These are phyloP conservation scores for Abscondita cerata DNA, from an alignment of 2,888 invertebrate genomes.

Conservation along the genomic window DNA sequence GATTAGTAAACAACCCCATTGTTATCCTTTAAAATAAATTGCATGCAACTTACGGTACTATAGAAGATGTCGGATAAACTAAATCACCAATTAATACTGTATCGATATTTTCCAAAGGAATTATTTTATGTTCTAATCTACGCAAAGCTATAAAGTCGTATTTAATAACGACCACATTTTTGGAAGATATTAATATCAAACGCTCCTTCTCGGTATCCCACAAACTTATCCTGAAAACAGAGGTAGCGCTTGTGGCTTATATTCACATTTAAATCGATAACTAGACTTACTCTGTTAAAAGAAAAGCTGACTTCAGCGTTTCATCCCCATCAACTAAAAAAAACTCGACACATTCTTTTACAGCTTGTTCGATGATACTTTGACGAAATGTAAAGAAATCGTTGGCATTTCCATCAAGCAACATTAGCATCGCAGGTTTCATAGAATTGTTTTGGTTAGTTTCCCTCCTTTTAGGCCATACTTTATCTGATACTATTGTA, in stretches of 20 bases:
- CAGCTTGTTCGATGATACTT: conserved; percentile 75
- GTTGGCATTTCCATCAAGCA: conserved; percentile 66
- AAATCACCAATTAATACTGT: conserved; percentile 78
- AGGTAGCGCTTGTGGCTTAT: too few relatives aligned
- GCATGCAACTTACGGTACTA: conserved; percentile 78
- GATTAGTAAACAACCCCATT: conserved; percentile 11
- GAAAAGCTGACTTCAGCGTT: conserved; percentile 75
- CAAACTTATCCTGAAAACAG: conserved; percentile 73
- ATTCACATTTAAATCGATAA: background rate
- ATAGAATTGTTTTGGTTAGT: conserved; percentile 35
- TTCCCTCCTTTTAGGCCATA: conserved; percentile 45
- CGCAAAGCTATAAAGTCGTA: conserved; percentile 87
- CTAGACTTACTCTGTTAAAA: conserved; percentile 77
- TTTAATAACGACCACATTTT: conserved; percentile 75
- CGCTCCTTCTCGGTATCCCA: conserved; percentile 90
- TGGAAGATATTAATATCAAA: conserved; percentile 76
- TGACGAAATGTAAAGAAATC: conserved; percentile 77
- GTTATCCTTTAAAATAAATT: background rate
- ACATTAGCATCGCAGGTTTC: conserved; percentile 57
- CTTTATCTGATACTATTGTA: conserved; percentile 52
- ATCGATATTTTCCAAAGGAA: conserved; percentile 73
- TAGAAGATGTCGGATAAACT: conserved; percentile 79
- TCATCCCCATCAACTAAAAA: conserved; percentile 75
- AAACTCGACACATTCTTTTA: conserved; percentile 72
- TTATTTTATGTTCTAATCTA: conserved; percentile 73